A percentile compares a stretch with the other conserved stretches of the same genome.
These are phyloP conservation scores for Eurosta solidaginis DNA, from an alignment of 1,140 invertebrate genomes.

Conservation along the genomic window DNA sequence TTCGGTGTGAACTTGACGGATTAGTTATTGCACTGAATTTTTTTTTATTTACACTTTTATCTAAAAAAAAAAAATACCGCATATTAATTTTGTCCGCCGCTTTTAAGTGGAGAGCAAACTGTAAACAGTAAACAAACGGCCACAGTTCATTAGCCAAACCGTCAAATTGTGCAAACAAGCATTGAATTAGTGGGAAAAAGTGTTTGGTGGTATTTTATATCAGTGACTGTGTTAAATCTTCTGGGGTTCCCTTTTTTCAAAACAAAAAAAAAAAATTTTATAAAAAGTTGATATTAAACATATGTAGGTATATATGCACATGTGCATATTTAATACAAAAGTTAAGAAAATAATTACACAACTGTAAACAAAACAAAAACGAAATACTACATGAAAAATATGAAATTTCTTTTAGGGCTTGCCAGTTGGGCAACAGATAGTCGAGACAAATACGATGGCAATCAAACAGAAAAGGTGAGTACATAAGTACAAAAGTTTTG, in stretches of 20 bases:
- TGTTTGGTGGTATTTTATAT: background rate
- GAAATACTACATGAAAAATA: conserved; percentile 10
- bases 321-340: background rate
- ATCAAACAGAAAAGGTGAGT: conserved; percentile 58
- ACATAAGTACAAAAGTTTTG: background rate
- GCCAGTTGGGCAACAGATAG: conserved; percentile 56
- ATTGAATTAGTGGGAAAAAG: background rate
- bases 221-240: background rate
- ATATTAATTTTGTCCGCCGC: background rate
- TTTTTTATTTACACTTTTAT: background rate
- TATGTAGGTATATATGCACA: background rate
- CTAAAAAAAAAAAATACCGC: background rate
- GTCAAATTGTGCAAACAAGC: conserved; percentile 10
- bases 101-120: background rate
- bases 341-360: background rate
- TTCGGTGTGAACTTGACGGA: background rate
- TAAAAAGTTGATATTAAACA: background rate
- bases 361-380: background rate
- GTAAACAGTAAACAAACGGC: conserved; percentile 9
- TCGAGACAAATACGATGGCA: conserved; percentile 51
- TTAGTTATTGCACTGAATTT: background rate
- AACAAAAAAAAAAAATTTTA: background rate
- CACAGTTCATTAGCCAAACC: conserved; percentile 15
- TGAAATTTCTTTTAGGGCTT: conserved; percentile 52
- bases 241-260: background rate